A percentile compares a stretch with the other conserved stretches of the same genome.
These are phyloP conservation scores for Mormyrus lacerda DNA, from an alignment of 2,113 vertebrate genomes.

Conservation along the genomic window DNA sequence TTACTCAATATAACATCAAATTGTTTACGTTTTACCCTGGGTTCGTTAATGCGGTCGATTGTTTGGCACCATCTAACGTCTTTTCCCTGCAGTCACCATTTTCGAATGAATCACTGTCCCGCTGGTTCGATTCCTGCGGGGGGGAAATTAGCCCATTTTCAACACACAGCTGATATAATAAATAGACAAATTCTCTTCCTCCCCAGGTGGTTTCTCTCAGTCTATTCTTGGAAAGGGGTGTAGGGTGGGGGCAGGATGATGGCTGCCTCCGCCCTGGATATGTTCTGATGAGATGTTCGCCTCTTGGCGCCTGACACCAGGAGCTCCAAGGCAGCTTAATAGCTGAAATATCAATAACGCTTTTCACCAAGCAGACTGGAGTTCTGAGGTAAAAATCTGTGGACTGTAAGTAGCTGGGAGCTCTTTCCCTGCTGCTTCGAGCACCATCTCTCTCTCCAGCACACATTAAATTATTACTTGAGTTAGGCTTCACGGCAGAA, in stretches of 20 bases:
- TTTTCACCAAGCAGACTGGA: neutral
- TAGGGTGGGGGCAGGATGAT: neutral
- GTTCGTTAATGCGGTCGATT: neutral
- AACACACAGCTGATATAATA: neutral
- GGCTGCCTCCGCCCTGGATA: neutral
- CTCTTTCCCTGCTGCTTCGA: neutral
- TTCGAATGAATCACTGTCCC: neutral
- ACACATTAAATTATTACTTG: neutral
- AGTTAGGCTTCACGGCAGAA: neutral
- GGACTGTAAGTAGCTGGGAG: neutral
- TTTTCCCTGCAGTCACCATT: neutral
- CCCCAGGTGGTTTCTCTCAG: neutral
- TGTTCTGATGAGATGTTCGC: neutral
- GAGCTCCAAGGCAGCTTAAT: neutral
- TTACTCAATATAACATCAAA: neutral
- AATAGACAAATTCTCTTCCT: neutral
- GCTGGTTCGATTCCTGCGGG: neutral
- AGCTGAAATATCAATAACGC: neutral
- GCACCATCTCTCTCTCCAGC: neutral
- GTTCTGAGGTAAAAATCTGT: neutral
- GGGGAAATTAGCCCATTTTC: slow-evolving; percentile 8
- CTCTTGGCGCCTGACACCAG: neutral
- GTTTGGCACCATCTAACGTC: no score
- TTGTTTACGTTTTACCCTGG: neutral
- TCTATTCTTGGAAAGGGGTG: neutral